Base-by-base conservation (phyloP, 2,888 invertebrate genomes). In the Ramazzottius varieornatus region DNA sequence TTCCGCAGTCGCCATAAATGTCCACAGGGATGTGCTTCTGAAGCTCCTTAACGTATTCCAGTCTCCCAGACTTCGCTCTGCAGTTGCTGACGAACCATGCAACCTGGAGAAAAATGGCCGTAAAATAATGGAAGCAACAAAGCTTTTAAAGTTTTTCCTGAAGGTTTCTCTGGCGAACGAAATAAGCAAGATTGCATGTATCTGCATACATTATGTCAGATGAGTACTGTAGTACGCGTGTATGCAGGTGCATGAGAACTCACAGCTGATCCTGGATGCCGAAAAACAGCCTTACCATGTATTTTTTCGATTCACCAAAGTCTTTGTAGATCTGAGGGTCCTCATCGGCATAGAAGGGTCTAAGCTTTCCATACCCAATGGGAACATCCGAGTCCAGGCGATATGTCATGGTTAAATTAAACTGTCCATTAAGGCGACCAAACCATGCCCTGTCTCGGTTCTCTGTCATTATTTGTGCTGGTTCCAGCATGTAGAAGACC, bases 371-470 rank as follows among this genome's bases (percentile, higher is more conserved):
- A 63, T 65, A 65, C 20, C n/a, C n/a, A 4, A 29, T 24, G n/a
- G 63, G 65, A 20, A 65, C 29, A 63, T 65, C 65, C 64, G 65
- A 65, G 29, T 65, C 65, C 32, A 63, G 46, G 4, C 65, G 65
- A 29, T 65, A 65, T 13, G 65, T 65, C 65, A 65, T 65, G 16
- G 65, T 65, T 63, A 33, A 63, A 63, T 65, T 65, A 29, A 65
- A 65, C n/a, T 33, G 32, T 8, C 29, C 63, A 54, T 54, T 54
- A 4, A 54, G 54, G n/a, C 29, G 54, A 13, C 8, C 46, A 29
- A 65, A 65, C 4, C 13, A n/a, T 63, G n/a, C 40, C n/a, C 8
- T 24, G 20, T 33, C 33, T 4, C 46, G 33, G 40, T 46, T 46
- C n/a, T 65, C 46, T 2, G 24, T 20, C 20, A 24, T 13, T 2